Evolutionary conservation across 1,140 invertebrate species (phyloP).

Genomic region (Adelges cooleyi): DNA sequence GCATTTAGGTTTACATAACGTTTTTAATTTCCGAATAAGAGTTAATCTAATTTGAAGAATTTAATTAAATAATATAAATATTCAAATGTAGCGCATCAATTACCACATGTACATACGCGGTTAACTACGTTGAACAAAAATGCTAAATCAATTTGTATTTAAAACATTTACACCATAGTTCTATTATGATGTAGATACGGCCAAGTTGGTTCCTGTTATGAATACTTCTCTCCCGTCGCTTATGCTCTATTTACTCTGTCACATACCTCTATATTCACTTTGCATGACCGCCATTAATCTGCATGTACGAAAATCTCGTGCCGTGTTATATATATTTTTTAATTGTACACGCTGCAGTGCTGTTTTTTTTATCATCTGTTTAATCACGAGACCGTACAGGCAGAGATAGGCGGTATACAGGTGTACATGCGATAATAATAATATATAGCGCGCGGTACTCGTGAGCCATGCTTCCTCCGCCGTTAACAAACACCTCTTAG

Average conservation of each 20-base stretch:
- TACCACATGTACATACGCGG: too few species aligned
- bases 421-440: not conserved
- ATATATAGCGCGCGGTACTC: not conserved
- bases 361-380: not conserved
- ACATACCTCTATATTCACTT: slow-evolving; percentile 12
- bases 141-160: too few species aligned
- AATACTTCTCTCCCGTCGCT: not conserved
- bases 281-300: slow-evolving; percentile 7
- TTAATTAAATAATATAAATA: too few species aligned
- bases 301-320: not conserved
- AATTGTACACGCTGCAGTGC: not conserved
- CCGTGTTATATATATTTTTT: not conserved
- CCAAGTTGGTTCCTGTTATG: too few species aligned
- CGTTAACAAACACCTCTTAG: not conserved
- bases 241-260: slow-evolving; percentile 15
- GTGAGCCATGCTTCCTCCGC: not conserved
- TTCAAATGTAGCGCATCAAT: too few species aligned
- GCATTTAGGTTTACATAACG: too few species aligned
- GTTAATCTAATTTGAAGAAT: too few species aligned
- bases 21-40: too few species aligned
- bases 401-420: not conserved
- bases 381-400: not conserved
- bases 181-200: too few species aligned
- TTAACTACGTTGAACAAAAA: too few species aligned
- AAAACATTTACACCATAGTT: too few species aligned